Evolutionary conservation across 2,797 vertebrate species (phyloP).

Genomic region (Enteromius afrohamiltoni): DNA sequence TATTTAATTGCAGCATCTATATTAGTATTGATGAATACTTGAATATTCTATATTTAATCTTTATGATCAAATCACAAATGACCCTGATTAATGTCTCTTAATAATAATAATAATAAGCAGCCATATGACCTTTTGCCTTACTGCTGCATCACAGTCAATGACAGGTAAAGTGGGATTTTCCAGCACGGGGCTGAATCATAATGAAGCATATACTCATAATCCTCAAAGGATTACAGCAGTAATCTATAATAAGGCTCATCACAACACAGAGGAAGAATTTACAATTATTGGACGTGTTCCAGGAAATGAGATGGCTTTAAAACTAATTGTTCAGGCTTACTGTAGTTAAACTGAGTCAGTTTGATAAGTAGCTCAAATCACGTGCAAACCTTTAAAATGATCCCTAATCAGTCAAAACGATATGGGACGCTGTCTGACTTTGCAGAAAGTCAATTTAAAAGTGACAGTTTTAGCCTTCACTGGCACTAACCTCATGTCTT

Average conservation of each 20-base stretch:
- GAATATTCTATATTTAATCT: neutral
- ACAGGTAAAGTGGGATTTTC: conserved; percentile 61
- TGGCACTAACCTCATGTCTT: neutral
- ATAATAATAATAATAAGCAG: conserved; percentile 61
- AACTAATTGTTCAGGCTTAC: conserved; percentile 39
- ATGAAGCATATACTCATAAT: conserved; percentile 69
- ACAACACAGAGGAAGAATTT: conserved; percentile 62
- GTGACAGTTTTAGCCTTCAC: neutral
- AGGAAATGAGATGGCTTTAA: conserved; percentile 57
- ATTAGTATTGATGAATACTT: neutral
- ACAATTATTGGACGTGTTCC: conserved; percentile 57
- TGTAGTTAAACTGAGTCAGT: conserved; percentile 32
- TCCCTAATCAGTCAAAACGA: conserved; percentile 1
- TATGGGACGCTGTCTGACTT: conserved; percentile 11
- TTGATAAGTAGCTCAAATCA: neutral
- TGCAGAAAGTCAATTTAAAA: conserved; percentile 3
- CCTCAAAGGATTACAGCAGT: conserved; percentile 67
- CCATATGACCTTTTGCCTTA: conserved; percentile 62
- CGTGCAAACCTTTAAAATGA: conserved; percentile 5
- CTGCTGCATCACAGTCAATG: conserved; percentile 48
- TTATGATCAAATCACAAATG: neutral
- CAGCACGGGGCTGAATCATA: conserved; percentile 65
- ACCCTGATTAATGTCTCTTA: conserved; percentile 57
- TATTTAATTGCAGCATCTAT: neutral
- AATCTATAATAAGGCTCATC: conserved; percentile 66